Evolutionary conservation across 2,113 vertebrate genomes (phyloP).

Genomic region (Turdus rufiventris): DNA sequence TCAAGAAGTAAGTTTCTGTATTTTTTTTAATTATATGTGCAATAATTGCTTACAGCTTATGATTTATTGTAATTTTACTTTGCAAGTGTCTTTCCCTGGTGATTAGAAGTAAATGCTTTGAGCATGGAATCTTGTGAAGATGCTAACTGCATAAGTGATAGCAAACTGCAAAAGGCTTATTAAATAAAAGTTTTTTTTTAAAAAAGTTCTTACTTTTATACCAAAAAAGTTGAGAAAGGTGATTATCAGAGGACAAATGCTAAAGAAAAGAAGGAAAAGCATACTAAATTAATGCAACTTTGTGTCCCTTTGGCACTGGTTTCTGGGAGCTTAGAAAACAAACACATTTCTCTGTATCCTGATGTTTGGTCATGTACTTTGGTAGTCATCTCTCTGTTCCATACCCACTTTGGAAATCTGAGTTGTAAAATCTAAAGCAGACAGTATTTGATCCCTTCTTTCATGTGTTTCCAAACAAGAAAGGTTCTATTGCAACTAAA

Average conservation of each 20-base stretch:
- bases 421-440: not conserved
- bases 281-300: not conserved
- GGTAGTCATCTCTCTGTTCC: not conserved
- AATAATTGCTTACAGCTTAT: not conserved
- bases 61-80: not conserved
- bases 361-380: not conserved
- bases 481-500: not conserved
- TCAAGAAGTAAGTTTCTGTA: slow-evolving; percentile 81
- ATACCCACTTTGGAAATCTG: not conserved
- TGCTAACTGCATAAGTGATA: not conserved
- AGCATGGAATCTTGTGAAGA: not conserved
- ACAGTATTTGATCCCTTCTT: not conserved
- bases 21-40: not conserved
- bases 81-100: not conserved
- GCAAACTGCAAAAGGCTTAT: not conserved
- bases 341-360: not conserved
- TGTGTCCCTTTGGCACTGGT: not conserved
- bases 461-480: not conserved
- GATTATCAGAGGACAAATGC: not conserved
- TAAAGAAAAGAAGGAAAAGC: not conserved
- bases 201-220: not conserved
- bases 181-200: not conserved
- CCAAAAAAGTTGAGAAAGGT: not conserved
- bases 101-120: not conserved
- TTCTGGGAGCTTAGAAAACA: not conserved